Evolutionary conservation across 1,140 invertebrate species (phyloP).

Genomic region (Philopotamus ludificatus): DNA sequence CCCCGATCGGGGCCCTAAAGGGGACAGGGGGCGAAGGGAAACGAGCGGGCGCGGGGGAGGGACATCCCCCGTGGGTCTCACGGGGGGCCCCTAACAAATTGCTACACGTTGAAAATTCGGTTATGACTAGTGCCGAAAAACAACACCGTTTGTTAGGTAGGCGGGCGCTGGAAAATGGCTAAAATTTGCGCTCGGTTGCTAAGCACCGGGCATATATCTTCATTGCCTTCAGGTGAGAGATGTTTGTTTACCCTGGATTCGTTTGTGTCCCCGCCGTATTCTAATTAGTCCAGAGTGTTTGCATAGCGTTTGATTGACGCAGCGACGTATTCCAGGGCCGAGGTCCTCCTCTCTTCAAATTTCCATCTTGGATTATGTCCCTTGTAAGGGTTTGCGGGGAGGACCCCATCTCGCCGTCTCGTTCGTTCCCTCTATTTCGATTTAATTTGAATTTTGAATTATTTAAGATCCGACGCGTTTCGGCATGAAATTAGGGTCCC

Average conservation of each 20-base stretch:
- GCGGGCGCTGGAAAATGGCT: background rate
- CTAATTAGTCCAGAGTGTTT: constrained; percentile 13
- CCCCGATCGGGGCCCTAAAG: background rate
- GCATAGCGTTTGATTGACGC: background rate
- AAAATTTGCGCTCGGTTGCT: background rate
- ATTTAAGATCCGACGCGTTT: too few relatives aligned
- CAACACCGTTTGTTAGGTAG: constrained; percentile 13
- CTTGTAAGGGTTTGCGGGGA: too few relatives aligned
- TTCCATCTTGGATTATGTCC: too few relatives aligned
- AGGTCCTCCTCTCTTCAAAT: too few relatives aligned
- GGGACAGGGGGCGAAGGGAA: background rate
- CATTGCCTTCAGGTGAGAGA: constrained; percentile 4
- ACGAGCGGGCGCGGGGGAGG: background rate
- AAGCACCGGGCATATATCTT: background rate
- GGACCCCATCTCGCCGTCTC: too few relatives aligned
- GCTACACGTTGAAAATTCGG: constrained; percentile 17
- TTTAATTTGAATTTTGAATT: too few relatives aligned
- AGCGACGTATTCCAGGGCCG: too few relatives aligned
- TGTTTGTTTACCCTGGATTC: constrained; percentile 3
- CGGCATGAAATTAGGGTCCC: too few relatives aligned
- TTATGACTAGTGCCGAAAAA: constrained; percentile 13
- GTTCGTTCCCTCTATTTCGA: too few relatives aligned
- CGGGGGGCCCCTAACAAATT: constrained; percentile 11
- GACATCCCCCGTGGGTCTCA: background rate
- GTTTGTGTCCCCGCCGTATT: background rate